Evolutionary conservation across 2,797 vertebrate species (phyloP).

Genomic region (Carapus acus): DNA sequence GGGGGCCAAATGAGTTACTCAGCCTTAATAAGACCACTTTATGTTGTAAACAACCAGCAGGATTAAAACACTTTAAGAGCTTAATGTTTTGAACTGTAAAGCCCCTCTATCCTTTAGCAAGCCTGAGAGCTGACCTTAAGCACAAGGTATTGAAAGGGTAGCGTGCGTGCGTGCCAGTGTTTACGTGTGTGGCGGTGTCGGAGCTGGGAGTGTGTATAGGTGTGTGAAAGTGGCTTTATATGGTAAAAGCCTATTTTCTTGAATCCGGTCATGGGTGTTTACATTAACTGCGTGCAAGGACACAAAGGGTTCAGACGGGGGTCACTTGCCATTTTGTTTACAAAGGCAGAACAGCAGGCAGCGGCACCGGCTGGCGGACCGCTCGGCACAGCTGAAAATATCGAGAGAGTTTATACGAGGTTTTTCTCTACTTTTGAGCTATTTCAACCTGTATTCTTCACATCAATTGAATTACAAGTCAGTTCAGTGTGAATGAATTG

Average conservation of each 20-base stretch:
- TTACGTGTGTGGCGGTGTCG: too few relatives aligned
- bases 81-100: constrained; percentile 54
- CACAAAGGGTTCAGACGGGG: neutral
- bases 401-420: too few relatives aligned
- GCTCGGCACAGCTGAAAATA: too few relatives aligned
- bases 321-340: too few relatives aligned
- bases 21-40: neutral
- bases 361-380: too few relatives aligned
- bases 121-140: constrained; percentile 26
- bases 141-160: constrained; percentile 27
- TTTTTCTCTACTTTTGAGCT: too few relatives aligned
- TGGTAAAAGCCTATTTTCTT: neutral
- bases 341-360: too few relatives aligned
- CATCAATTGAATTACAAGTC: too few relatives aligned
- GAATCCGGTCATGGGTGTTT: neutral
- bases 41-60: constrained; percentile 48
- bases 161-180: constrained; percentile 12
- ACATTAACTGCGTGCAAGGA: neutral
- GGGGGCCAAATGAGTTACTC: constrained; percentile 17
- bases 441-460: too few relatives aligned
- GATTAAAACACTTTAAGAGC: constrained; percentile 53
- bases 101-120: constrained; percentile 12
- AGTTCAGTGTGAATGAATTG: too few relatives aligned
- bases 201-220: too few relatives aligned
- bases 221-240: constrained; percentile 1